Evolutionary conservation across 1,140 invertebrate species (phyloP), one percentile per base, ranked within the genome.

Genomic region (Triops cancriformis): DNA sequence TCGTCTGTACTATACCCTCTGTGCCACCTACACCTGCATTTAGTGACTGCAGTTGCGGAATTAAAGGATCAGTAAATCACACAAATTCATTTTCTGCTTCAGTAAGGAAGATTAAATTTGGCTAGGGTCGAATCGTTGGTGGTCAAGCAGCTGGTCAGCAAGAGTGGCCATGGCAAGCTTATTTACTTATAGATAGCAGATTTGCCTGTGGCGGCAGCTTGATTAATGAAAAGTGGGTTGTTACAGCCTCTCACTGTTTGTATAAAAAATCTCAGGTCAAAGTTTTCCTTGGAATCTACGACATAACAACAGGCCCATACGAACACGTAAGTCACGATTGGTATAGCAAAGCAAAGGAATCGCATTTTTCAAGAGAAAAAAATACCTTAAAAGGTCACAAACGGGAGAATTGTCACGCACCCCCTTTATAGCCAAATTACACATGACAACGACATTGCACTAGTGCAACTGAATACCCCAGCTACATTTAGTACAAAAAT

Each of bases 381-480:
- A 6, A 64, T 23, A 1, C 7, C 31, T 37, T 4, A 37, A 23
- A 1, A 64, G 51, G n/a, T 64, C 14, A 64, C 51, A 64, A 18
- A 10, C 23, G 51, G 18, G 2, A 64, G 10, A 41, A 83, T 83
- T 27, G 80, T 82, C 1, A 78, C 83, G 2, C 85, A 89, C 81
- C 83, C 85, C 4, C 7, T 81, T 0, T 89, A 87, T 79, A 76
- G 83, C 5, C 1, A 2, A 1, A 31, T 26, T 7, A 84, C 74
- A 0, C 77, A 84, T 31, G 80, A 86, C 78, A 87, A 90, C 80
- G 91, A 93, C 80, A 88, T 93, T 7, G 89, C 88, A 0, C 81
- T 94, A 1, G 27, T 92, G 0, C 84, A 82, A 64, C 82, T 89
- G 0, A 45, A 76, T 1, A 78, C 80, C 0, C 79, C 81, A 0